Percentiles rank a stretch among this genome's conserved stretches.
Evolutionary conservation across 2,797 vertebrate species (phyloP).

Genomic region (Liparis tanakae): DNA sequence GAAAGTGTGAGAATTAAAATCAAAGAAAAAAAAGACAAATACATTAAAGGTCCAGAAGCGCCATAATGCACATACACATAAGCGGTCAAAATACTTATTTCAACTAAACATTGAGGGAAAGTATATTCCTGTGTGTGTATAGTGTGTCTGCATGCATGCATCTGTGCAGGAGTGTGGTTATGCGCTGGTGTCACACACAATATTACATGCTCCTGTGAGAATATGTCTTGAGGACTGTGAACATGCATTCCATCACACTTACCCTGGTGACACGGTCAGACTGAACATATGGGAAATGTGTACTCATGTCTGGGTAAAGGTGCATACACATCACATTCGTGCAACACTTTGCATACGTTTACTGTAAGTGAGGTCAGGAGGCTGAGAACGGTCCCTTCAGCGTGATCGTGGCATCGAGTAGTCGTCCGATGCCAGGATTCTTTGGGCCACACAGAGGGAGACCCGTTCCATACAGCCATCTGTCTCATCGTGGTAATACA

Average conservation of each 20-base stretch:
- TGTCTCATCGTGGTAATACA: slow-evolving; percentile 55
- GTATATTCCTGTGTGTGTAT: slow-evolving; percentile 18
- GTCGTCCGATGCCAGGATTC: slow-evolving; percentile 46
- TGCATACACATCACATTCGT: slow-evolving; percentile 54
- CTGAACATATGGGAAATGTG: slow-evolving; percentile 61
- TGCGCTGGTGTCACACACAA: slow-evolving; percentile 21
- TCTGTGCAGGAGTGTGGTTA: slow-evolving; percentile 24
- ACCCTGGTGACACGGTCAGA: slow-evolving; percentile 57
- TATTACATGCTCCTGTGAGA: slow-evolving; percentile 14
- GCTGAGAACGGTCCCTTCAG: slow-evolving; percentile 46
- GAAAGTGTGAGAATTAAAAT: slow-evolving; percentile 22
- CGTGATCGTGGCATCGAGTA: slow-evolving; percentile 23
- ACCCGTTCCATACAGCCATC: slow-evolving; percentile 58
- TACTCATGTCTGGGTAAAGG: slow-evolving; percentile 65
- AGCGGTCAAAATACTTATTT: slow-evolving; percentile 25
- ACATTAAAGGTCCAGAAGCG: neutral
- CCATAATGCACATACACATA: neutral
- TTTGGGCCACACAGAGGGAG: slow-evolving; percentile 58
- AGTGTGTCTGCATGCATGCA: neutral
- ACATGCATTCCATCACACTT: slow-evolving; percentile 47
- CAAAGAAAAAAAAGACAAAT: neutral
- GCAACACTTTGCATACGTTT: slow-evolving; percentile 55
- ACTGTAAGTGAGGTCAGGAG: slow-evolving; percentile 56
- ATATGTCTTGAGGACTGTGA: slow-evolving; percentile 35
- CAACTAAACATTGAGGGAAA: slow-evolving; percentile 19